phyloP scores from a whole-genome alignment of 2,888 invertebrate species.

The Agrotis exclamationis region DNA sequence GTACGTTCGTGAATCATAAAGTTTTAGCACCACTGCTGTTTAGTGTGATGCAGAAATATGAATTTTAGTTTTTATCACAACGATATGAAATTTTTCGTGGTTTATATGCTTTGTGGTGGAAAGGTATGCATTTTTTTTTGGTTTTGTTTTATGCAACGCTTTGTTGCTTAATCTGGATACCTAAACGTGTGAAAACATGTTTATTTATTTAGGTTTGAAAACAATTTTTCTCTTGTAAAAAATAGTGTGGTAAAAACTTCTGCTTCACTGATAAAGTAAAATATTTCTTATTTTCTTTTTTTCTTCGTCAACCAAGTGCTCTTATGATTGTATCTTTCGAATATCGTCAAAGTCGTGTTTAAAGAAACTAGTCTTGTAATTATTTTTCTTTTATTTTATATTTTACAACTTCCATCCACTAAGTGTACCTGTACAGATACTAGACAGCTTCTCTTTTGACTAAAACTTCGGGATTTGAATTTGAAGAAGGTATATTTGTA shows the following conservation, averaged over 20 bases:
- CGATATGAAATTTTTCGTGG: slow-evolving; percentile 68
- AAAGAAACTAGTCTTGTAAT: slow-evolving; percentile 15
- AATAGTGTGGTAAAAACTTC: neutral
- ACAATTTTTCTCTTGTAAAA: neutral
- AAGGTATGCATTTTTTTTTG: slow-evolving; percentile 33
- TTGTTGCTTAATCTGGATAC: slow-evolving; percentile 24
- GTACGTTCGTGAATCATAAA: slow-evolving; percentile 68
- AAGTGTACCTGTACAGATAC: neutral
- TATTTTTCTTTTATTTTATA: neutral
- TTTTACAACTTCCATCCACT: neutral
- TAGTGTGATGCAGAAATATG: slow-evolving; percentile 77
- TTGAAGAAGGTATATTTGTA: no score
- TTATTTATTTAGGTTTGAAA: slow-evolving; percentile 7
- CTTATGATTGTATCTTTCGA: slow-evolving; percentile 12
- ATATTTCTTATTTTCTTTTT: slow-evolving; percentile 12
- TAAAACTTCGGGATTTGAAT: no score
- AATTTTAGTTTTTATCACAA: slow-evolving; percentile 79
- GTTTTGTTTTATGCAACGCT: slow-evolving; percentile 39
- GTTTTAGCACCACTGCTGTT: slow-evolving; percentile 74
- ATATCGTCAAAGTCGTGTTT: slow-evolving; percentile 8
- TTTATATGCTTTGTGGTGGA: slow-evolving; percentile 53
- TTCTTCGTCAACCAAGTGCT: neutral
- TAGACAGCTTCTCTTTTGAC: neutral
- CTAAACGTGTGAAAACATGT: slow-evolving; percentile 10
- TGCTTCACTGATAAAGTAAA: neutral